A percentile compares a stretch with the other conserved stretches of the same genome.
Conservation (phyloP, 2,888 invertebrate species). For the Oligia latruncula region DNA sequence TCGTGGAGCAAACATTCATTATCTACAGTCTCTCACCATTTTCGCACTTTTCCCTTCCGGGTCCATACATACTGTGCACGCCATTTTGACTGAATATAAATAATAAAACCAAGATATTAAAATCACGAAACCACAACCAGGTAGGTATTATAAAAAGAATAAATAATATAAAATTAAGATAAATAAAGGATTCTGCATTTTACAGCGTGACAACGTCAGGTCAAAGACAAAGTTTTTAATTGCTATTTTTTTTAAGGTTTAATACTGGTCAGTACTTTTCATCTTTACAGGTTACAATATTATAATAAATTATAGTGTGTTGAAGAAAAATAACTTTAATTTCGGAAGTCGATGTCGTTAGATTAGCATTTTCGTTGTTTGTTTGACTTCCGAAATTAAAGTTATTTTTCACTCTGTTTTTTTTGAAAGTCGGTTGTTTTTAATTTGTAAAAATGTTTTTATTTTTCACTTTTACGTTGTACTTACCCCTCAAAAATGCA, state of each 20-base stretch:
- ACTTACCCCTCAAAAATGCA: no score
- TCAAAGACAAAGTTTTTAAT: background rate
- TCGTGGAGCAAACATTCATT: background rate
- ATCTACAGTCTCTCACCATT: slow-evolving; percentile 51
- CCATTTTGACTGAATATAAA: slow-evolving; percentile 39
- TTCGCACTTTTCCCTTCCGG: slow-evolving; percentile 35
- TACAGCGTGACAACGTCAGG: slow-evolving; percentile 28
- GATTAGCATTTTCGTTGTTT: no score
- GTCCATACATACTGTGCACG: slow-evolving; percentile 54
- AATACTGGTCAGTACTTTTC: slow-evolving; percentile 5
- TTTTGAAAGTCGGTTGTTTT: no score
- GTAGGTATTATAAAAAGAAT: slow-evolving; percentile 1
- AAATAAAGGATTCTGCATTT: slow-evolving; percentile 29
- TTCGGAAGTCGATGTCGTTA: no score
- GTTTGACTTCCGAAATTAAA: no score
- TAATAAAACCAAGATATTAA: slow-evolving; percentile 21
- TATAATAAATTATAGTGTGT: no score
- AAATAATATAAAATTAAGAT: slow-evolving; percentile 31
- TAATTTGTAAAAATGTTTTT: no score
- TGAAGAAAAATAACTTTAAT: background rate
- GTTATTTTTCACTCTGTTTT: no score
- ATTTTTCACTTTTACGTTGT: no score
- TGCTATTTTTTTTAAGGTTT: background rate
- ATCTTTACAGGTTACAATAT: background rate
- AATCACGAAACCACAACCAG: background rate